Conservation (phyloP, 2,888 invertebrate genomes). For the Entomobrya multifasciata region DNA sequence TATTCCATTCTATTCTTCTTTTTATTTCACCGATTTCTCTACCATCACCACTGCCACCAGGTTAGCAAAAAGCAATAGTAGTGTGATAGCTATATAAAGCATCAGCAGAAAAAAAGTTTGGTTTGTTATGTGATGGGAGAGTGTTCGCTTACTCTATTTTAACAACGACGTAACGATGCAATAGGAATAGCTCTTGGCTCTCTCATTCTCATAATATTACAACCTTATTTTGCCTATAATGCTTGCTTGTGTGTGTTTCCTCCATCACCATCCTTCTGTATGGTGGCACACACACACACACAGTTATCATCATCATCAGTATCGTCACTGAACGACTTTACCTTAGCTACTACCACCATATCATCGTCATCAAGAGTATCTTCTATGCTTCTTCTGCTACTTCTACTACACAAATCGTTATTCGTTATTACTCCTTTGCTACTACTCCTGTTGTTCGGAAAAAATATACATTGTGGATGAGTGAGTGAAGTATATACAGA, state of each 20-base stretch:
- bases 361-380: constrained; percentile 43
- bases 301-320: constrained; percentile 6
- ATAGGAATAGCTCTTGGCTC: constrained; percentile 21
- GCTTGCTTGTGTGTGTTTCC: background rate
- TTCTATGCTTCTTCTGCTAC: constrained; percentile 16
- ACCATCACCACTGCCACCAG: constrained; percentile 28
- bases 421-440: constrained; percentile 47
- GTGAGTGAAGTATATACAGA: background rate
- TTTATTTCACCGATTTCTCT: background rate
- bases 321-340: constrained; percentile 30
- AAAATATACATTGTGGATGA: too few relatives aligned
- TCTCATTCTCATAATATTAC: constrained; percentile 39
- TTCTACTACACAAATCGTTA: constrained; percentile 52
- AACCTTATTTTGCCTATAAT: constrained; percentile 48
- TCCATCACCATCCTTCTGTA: too few relatives aligned
- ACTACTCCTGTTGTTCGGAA: background rate
- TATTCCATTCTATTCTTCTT: constrained; percentile 31
- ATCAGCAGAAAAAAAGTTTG: constrained; percentile 39
- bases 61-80: constrained; percentile 40
- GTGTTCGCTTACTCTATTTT: constrained; percentile 34
- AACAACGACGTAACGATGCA: constrained; percentile 51
- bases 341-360: constrained; percentile 26
- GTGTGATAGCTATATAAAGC: too few relatives aligned
- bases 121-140: background rate
- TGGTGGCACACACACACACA: too few relatives aligned